These are phyloP conservation scores for Pristionchus fissidentatus DNA, from an alignment of 2,888 invertebrate species.

Conservation along the genomic window DNA sequence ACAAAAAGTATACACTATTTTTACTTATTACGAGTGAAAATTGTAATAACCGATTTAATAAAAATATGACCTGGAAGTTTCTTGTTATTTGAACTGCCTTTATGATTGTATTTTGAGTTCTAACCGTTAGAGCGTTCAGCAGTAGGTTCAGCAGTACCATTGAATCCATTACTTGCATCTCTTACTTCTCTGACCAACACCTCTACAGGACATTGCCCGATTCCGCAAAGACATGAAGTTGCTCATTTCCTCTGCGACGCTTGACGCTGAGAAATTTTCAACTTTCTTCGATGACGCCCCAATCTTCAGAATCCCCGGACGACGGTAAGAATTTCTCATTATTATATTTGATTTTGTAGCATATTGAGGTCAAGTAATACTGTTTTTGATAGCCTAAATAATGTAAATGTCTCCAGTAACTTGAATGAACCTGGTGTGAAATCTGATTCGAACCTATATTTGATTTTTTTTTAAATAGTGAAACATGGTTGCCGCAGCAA, in stretches of 20 bases:
- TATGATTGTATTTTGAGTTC: not conserved
- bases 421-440: not conserved
- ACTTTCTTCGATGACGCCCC: constrained; percentile 97
- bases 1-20: constrained; percentile 86
- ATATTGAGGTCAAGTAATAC: not conserved
- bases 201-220: constrained; percentile 68
- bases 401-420: too few relatives aligned
- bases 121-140: too few relatives aligned
- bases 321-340: constrained; percentile 79
- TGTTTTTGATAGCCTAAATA: not conserved
- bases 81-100: not conserved
- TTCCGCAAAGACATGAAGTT: constrained; percentile 89
- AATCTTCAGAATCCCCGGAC: constrained; percentile 96
- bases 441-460: too few relatives aligned
- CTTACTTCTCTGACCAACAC: too few relatives aligned
- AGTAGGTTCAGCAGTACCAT: too few relatives aligned
- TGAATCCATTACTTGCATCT: too few relatives aligned
- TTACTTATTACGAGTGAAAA: not conserved
- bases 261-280: constrained; percentile 95
- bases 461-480: not conserved
- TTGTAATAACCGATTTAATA: not conserved
- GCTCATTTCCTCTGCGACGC: constrained; percentile 95
- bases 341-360: constrained; percentile 78
- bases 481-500: not conserved
- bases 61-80: not conserved